phyloP scores from a whole-genome alignment of 2,888 invertebrate genomes.

The Pogonocherus hispidulus region DNA sequence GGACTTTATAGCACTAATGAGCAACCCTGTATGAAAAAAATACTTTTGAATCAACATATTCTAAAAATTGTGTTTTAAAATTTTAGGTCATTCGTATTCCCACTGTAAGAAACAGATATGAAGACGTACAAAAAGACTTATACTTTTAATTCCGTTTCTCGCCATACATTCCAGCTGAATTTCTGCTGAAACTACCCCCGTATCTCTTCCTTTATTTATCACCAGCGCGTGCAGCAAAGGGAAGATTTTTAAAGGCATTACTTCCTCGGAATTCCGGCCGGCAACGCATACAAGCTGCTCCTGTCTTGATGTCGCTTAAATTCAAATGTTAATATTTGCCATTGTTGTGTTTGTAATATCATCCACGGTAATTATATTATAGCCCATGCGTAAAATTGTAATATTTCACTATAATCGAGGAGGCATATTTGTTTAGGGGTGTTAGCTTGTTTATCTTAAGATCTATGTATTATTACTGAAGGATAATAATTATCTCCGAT shows the following conservation, averaged over 20 bases:
- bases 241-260: background rate
- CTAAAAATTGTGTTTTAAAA: too few species aligned
- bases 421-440: constrained; percentile 23
- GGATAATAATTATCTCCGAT: background rate
- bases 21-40: too few species aligned
- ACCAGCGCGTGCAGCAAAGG: constrained; percentile 16
- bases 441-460: constrained; percentile 15
- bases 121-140: constrained; percentile 4
- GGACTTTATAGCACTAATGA: too few species aligned
- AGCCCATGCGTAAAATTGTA: constrained; percentile 30
- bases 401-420: constrained; percentile 29
- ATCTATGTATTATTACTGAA: constrained; percentile 5
- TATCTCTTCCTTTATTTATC: constrained; percentile 11
- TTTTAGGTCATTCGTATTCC: too few species aligned
- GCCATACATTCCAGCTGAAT: too few species aligned
- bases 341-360: constrained; percentile 25
- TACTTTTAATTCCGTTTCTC: constrained; percentile 25
- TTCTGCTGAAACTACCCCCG: constrained; percentile 13
- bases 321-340: constrained; percentile 25
- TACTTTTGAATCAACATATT: too few species aligned
- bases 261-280: background rate
- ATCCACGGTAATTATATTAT: constrained; percentile 23
- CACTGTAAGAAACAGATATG: background rate
- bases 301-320: constrained; percentile 9
- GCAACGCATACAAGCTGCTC: background rate